phyloP scores from a whole-genome alignment of 2,797 vertebrate species.

The Phrynocephalus vlangalii region DNA sequence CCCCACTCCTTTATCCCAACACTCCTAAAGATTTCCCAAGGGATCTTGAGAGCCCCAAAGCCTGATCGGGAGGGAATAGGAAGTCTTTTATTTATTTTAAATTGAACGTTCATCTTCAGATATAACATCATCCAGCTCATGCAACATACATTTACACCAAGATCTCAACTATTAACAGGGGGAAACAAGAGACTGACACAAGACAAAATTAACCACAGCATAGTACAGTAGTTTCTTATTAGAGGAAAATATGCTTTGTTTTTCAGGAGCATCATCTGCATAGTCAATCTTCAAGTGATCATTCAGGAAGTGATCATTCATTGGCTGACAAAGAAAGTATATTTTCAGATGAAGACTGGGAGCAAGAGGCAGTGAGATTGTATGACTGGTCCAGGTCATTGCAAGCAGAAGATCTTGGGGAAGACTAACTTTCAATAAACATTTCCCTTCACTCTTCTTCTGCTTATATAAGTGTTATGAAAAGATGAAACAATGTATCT shows the following conservation, averaged over 20 bases:
- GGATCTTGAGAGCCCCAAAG: no score
- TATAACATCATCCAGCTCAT: no score
- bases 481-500: constrained; percentile 38
- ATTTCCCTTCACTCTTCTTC: constrained; percentile 26
- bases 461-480: constrained; percentile 17
- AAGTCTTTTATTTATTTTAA: neutral
- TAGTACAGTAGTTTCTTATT: neutral
- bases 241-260: neutral
- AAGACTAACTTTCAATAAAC: constrained; percentile 40
- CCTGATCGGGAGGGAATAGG: no score
- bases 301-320: constrained; percentile 20
- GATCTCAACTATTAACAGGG: no score
- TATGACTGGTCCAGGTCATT: constrained; percentile 66
- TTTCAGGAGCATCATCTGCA: neutral
- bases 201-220: neutral
- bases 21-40: no score
- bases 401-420: constrained; percentile 49
- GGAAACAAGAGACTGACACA: neutral
- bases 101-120: neutral
- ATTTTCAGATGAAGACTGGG: constrained; percentile 66
- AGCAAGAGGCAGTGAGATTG: constrained; percentile 70
- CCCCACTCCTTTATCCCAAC: no score
- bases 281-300: rapidly evolving
- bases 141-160: no score
- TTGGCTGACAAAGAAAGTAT: neutral